phyloP scores from a whole-genome alignment of 2,797 vertebrate genomes.

The Myripristis jacobus region DNA sequence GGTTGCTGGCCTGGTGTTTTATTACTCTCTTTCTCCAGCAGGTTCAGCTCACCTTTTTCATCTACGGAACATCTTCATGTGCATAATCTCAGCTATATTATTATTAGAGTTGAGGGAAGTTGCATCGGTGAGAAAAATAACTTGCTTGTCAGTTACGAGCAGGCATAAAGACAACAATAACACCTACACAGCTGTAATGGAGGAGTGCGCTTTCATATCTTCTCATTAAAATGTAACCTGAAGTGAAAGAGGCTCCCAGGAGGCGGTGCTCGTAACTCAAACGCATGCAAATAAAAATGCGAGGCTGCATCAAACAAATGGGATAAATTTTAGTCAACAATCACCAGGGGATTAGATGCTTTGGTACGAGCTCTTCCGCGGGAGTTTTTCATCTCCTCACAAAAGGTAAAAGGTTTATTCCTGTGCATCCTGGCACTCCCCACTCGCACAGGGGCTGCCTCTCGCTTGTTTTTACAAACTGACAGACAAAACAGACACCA shows the following conservation, averaged over 20 bases:
- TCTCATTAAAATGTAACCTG: slow-evolving; percentile 82
- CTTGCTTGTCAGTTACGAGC: slow-evolving; percentile 58
- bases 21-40: slow-evolving; percentile 6
- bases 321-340: slow-evolving; percentile 69
- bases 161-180: slow-evolving; percentile 61
- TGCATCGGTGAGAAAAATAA: slow-evolving; percentile 39
- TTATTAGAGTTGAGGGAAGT: slow-evolving; percentile 50
- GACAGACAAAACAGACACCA: not conserved
- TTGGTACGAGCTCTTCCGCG: slow-evolving; percentile 36
- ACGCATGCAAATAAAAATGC: slow-evolving; percentile 73
- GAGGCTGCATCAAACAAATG: slow-evolving; percentile 66
- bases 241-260: slow-evolving; percentile 71
- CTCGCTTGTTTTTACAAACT: slow-evolving; percentile 7
- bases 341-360: slow-evolving; percentile 63
- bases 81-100: slow-evolving; percentile 55
- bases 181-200: slow-evolving; percentile 49
- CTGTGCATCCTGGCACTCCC: slow-evolving; percentile 17
- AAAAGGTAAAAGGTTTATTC: slow-evolving; percentile 44
- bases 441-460: not conserved
- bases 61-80: slow-evolving; percentile 18
- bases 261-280: slow-evolving; percentile 68
- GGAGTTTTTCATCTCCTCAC: slow-evolving; percentile 19
- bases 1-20: not conserved
- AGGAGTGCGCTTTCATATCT: slow-evolving; percentile 65
- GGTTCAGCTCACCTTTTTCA: slow-evolving; percentile 18